Evolutionary conservation across 2,797 vertebrate genomes (phyloP), one percentile per base, ranked within the genome.

Genomic region (Falco biarmicus): DNA sequence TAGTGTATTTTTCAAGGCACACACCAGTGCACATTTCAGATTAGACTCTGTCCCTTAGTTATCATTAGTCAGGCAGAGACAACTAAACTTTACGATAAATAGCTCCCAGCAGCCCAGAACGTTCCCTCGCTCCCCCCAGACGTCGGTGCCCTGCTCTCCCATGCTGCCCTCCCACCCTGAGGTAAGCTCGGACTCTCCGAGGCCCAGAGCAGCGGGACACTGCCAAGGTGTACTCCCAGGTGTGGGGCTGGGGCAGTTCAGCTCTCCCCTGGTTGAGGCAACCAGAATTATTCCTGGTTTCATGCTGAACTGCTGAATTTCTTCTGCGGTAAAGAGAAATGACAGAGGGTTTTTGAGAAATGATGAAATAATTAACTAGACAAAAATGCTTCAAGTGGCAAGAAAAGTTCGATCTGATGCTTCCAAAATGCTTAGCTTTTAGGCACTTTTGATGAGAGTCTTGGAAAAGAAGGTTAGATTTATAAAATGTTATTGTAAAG

Each of bases 31-130:
- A 91, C 92, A 82, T 89, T 90, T 94, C 93, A 95, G 93, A 96
- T 97, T 96, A 95, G 63, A 41, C 75, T 92, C 77, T 14, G 4
- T 93, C 81, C 94, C 78, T 89, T 95, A 90, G 87, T 97, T 96
- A 41, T 78, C 90, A 92, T 96, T 96, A 97, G 94, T 95, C 95
- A 97, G 85, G 80, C 78, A 92, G 84, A 93, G 91, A 84, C 92
- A 85, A 89, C 92, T 63, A 95, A 96, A 96, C 86, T 95, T 96
- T 90, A 74, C 10, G 1, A 92, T 34, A 73, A 91, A 93, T 74
- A 45, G 77, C 75, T 94, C 84, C 84, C 4, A 1, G 76, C 70
- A 90, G 82, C 4, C 56, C 84, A 24, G 29, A 32, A 48, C 71
- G n/a, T 91, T 89, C 65, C 59, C 43, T 45, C 45, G 57, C 69